These are phyloP conservation scores for Cenopis cana DNA, from an alignment of 2,888 invertebrate species.

Conservation along the genomic window DNA sequence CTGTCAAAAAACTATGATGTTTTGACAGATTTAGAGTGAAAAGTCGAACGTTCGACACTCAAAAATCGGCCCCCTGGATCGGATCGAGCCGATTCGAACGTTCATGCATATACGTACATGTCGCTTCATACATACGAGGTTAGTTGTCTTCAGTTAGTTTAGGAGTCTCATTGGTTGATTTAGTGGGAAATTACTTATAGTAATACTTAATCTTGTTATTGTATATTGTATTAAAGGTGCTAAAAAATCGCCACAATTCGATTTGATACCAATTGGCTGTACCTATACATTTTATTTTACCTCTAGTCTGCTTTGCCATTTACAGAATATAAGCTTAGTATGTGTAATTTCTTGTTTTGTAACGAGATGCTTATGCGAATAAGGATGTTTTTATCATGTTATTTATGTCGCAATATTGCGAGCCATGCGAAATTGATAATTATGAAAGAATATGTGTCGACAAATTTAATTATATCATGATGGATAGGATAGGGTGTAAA, in stretches of 20 bases:
- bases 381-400: background rate
- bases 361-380: background rate
- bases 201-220: background rate
- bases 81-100: background rate
- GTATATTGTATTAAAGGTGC: background rate
- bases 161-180: no score
- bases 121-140: background rate
- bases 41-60: no score
- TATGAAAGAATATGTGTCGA: background rate
- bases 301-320: background rate
- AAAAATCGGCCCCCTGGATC: no score
- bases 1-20: no score
- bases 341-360: background rate
- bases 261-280: background rate
- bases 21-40: no score
- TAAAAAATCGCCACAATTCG: background rate
- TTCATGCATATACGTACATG: no score
- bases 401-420: conserved; percentile 6
- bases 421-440: conserved; percentile 26
- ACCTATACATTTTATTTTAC: background rate
- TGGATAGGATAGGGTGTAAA: no score
- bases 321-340: no score
- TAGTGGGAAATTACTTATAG: no score
- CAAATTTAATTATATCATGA: background rate
- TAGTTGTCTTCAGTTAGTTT: no score